Evolutionary conservation across 2,113 vertebrate genomes (phyloP), one percentile per base, ranked within the genome.

Genomic region (Craseonycteris thonglongyai): DNA sequence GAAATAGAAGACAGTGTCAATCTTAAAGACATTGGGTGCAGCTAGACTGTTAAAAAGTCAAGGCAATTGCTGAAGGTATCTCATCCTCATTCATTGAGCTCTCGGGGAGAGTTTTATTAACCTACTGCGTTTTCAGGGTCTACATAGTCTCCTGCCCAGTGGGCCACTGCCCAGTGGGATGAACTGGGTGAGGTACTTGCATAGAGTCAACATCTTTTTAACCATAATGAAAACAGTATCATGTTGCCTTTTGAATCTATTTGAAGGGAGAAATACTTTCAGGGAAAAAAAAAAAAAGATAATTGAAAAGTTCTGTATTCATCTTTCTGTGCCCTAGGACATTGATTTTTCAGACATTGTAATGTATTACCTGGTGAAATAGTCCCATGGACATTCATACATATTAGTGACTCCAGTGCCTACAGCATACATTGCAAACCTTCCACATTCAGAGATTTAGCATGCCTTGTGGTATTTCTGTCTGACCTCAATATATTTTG

Each of bases 401-500:
- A 84, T 38, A 68, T 93, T 97, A 95, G 87, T 88, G 94, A 71
- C 94, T 94, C 10, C 7, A 94, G 49, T 71, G 65, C 89, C 74
- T 81, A 76, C 51, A 88, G 97, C 93, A 51, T 51, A 84, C 59
- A 59, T 91, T 95, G 65, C 88, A 49, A 83, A 45, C 79, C 40
- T 30, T 2, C 2, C 89, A 24, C 91, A 51, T 76, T 90, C 71
- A 74, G 94, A 88, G 76, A 61, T 91, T 65, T 90, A 59, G 33
- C 18, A 0, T 94, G 87, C 90, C 83, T 95, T 59, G 10, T 71
- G 69, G 75, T 75, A 54, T 42, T 97, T 98, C 95, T 94, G 16
- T 96, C 75, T 93, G 33, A 86, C 95, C 92, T 95, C 97, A 93
- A 96, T 97, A 87, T 94, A 85, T 95, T 97, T 96, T 87, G 84